Base-by-base conservation (phyloP, 2,113 vertebrate genomes). In the Athene noctua region DNA sequence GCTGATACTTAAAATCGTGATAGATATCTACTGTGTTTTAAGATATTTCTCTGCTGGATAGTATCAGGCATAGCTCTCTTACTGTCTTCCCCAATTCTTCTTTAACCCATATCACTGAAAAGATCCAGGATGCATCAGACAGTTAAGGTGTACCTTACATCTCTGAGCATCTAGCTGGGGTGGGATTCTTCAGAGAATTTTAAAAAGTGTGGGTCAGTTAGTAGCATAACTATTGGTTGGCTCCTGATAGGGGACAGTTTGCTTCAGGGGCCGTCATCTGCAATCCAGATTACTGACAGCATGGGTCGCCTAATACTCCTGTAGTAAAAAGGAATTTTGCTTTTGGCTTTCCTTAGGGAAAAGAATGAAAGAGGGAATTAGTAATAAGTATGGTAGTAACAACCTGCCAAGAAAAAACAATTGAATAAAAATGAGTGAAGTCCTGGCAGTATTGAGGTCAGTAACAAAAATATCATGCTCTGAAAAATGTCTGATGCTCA, bases 91-190 rank as follows among this genome's bases (percentile, higher is more conserved):
- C 12, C 6, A 57, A 3, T 75, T 80, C 44, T 65, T 15, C 10
- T 68, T 73, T 27, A 62, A 10, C 11, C 5, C 0, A 0, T n/a
- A 11, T 23, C 6, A 26, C 22, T 72, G 23, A 27, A 55, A 77
- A 66, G 4, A 4, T 38, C 40, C 18, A 51, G 32, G 42, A 36
- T 18, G 26, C 18, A 38, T 70, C 10, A 20, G 16, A 16, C 2
- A 2, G 3, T 59, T 54, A 65, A 59, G 8, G 3, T n/a, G 4
- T 19, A 22, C 38, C 27, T 79, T 29, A 7, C 5, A 52, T 22
- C 42, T 80, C 22, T 30, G 9, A 75, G n/a, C 13, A 55, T 34
- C n/a, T 46, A 34, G 4, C 10, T 22, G 4, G 34, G 22, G 4
- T 42, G 19, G 10, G 1, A 27, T 32, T 74, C 15, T 74, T 80